Base-by-base conservation (phyloP, 2,797 vertebrate species). In the Microctenopoma stevenorrisi region DNA sequence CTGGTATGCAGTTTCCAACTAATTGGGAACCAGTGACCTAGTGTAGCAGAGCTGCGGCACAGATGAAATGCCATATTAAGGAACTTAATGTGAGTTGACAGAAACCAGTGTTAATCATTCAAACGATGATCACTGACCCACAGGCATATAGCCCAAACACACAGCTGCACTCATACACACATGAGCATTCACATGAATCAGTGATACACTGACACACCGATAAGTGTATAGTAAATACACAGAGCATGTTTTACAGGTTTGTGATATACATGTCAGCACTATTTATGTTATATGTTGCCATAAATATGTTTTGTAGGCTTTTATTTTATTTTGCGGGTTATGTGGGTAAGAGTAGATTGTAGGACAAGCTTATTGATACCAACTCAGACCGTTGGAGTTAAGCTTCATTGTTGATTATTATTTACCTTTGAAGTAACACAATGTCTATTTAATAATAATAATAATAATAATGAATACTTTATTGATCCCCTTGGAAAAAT, bases 11-110 rank as follows among this genome's bases (percentile, higher is more conserved):
- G 69, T 68, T 76, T 88, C 69, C 73, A 64, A 62, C 86, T 88
- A 83, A 86, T 88, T 83, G 50, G 88, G 74, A 78, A 68, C 33
- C 82, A 76, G 65, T 86, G 84, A 89, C 82, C 89, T 68, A 33
- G 58, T 72, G 83, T 87, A 18, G 46, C n/a, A 47, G 46, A 47
- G 46, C 7, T 47, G 18, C 86, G 46, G 46, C n/a, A 22, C n/a
- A 47, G 46, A n/a, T 47, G 18, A 64, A 90, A 86, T 76, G 73
- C 46, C 57, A 8, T 54, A 54, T 83, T 79, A 54, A 43, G 53
- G 83, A 87, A 33, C 64, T 60, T 89, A 79, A 91, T 88, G 57
- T 49, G 78, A 83, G 60, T 51, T 83, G 90, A 89, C 87, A 89
- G 84, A 83, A 72, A 86, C 69, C 86, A 77, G 83, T 28, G 3